Conservation (phyloP, 2,797 vertebrate species). For the Hirundo rustica region DNA sequence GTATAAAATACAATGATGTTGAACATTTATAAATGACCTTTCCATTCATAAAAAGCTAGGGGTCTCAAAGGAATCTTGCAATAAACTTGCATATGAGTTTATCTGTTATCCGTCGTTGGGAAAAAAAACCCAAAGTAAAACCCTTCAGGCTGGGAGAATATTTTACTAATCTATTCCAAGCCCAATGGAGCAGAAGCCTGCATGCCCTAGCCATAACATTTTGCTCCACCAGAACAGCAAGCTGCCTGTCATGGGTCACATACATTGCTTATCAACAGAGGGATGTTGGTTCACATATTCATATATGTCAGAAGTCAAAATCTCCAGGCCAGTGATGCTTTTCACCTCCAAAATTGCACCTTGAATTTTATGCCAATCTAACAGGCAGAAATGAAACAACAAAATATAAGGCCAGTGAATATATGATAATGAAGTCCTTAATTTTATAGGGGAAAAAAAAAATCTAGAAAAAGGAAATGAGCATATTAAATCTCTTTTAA, state of each 20-base stretch:
- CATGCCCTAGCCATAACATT: slow-evolving; percentile 30
- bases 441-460: background rate
- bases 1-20: slow-evolving; percentile 33
- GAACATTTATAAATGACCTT: slow-evolving; percentile 65
- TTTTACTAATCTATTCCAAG: slow-evolving; percentile 52
- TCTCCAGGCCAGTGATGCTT: slow-evolving; percentile 13
- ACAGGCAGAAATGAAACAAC: slow-evolving; percentile 23
- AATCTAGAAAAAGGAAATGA: background rate
- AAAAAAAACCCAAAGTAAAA: background rate
- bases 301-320: slow-evolving; percentile 46
- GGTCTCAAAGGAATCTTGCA: slow-evolving; percentile 56
- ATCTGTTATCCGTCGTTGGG: slow-evolving; percentile 62
- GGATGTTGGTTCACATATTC: background rate
- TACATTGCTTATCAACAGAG: slow-evolving; percentile 14
- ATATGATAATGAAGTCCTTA: background rate
- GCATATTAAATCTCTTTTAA: background rate
- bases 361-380: background rate
- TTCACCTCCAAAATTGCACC: background rate
- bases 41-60: slow-evolving; percentile 70
- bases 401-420: background rate
- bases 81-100: slow-evolving; percentile 59
- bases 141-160: background rate
- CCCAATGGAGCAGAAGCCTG: slow-evolving; percentile 54
- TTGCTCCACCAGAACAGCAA: slow-evolving; percentile 26
- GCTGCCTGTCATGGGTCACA: slow-evolving; percentile 64